Evolutionary conservation across 2,797 vertebrate genomes (phyloP).

Genomic region (Enteromius fasciolatus): DNA sequence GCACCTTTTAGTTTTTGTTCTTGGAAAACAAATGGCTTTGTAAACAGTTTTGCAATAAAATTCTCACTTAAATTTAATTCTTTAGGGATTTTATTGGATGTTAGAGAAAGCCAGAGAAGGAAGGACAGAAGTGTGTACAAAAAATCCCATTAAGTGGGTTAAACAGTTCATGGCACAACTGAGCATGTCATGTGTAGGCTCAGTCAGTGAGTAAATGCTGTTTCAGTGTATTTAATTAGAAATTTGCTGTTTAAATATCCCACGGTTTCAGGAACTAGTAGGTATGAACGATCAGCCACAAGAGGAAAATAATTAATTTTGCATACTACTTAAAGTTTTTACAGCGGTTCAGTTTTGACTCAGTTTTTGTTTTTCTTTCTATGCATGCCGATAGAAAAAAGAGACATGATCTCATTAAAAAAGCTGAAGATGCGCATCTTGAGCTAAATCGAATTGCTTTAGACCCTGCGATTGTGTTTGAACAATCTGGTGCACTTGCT

Average conservation of each 20-base stretch:
- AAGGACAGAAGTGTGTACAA: constrained; percentile 3
- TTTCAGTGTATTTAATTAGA: neutral
- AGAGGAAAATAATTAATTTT: neutral
- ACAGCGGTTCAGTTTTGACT: neutral
- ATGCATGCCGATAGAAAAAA: neutral
- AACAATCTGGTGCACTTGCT: constrained; percentile 13
- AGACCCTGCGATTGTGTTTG: neutral
- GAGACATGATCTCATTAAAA: neutral
- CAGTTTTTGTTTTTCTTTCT: neutral
- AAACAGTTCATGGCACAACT: constrained; percentile 15
- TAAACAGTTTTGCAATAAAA: neutral
- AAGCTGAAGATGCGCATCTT: neutral
- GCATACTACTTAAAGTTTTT: neutral
- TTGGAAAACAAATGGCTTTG: neutral
- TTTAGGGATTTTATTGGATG: neutral
- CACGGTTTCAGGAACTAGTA: constrained; percentile 9
- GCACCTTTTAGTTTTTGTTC: neutral
- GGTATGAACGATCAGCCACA: neutral
- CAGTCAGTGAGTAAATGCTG: neutral
- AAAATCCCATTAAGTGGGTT: constrained; percentile 13
- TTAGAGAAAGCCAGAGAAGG: neutral
- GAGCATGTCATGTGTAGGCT: constrained; percentile 7
- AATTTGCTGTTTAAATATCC: constrained; percentile 3
- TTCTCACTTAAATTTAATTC: neutral
- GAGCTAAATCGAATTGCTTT: neutral